Base-by-base conservation (phyloP, 2,797 vertebrate species). In the Coregonus ussuriensis region DNA sequence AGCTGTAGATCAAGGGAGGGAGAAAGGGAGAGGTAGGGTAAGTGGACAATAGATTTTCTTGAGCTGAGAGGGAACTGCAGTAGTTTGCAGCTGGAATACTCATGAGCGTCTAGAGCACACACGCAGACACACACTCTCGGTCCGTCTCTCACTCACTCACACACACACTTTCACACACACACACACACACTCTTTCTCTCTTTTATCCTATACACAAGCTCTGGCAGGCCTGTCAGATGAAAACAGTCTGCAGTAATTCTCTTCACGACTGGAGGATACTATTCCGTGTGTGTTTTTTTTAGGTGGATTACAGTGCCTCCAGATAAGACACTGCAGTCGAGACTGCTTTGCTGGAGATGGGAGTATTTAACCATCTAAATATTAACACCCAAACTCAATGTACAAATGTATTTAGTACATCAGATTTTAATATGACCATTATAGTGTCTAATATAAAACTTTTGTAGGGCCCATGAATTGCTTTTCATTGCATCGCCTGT, bases 31-130 rank as follows among this genome's bases (percentile, higher is more conserved):
- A 62, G 67, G 71, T 52, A 66, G 54, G 67, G 21, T 63, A 47
- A 41, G n/a, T 35, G 11, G 56, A 31, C 47, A 16, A 89, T 25
- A 81, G 86, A 82, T 91, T 90, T 91, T 86, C 87, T 85, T 18
- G 84, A 86, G 83, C 86, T 68, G 84, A 89, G 88, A 86, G 41
- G 9, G 86, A 93, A 87, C 94, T 95, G 93, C 94, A 95, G 93
- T 93, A 89, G 92, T 92, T 92, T 94, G 94, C 94, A 91, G 87
- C 82, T 90, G 15, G 93, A 94, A 95, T 95, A 94, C 94, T 94
- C 92, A 95, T 95, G 91, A 95, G 93, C 66, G 33, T 35, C 35
- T 1, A 11, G 54, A 52, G 21, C 74, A 74, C 69, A 71, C 63
- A 2, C 41, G 7, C 41, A 41, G 41, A 11, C 41, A 54, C 21